phyloP scores from a whole-genome alignment of 2,888 invertebrate species.

The Lutraria lutraria region DNA sequence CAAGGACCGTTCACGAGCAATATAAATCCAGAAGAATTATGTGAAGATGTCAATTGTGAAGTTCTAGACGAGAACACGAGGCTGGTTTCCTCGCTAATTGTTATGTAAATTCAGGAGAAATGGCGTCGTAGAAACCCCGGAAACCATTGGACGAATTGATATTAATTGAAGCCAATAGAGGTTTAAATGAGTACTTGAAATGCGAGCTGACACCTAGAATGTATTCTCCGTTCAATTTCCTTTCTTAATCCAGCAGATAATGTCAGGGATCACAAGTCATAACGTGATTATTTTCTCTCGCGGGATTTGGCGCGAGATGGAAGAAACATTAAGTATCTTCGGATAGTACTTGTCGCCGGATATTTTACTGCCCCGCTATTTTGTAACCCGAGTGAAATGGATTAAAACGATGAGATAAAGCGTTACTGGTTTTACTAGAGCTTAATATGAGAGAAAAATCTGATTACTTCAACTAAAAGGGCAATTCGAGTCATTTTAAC shows the following conservation, averaged over 20 bases:
- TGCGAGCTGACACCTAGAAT: neutral
- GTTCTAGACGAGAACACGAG: neutral
- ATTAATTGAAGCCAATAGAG: conserved; percentile 24
- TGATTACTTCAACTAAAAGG: neutral
- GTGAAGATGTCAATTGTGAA: neutral
- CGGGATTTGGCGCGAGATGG: neutral
- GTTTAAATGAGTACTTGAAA: conserved; percentile 31
- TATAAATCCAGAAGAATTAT: conserved; percentile 11
- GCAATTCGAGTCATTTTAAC: neutral
- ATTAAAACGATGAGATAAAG: neutral
- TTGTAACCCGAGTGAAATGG: neutral
- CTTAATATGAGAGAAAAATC: no score
- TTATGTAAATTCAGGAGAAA: neutral
- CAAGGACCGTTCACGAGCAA: neutral
- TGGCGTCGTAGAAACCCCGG: neutral
- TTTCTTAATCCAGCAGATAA: conserved; percentile 25
- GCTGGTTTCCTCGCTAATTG: conserved; percentile 8
- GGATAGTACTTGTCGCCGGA: conserved; percentile 13
- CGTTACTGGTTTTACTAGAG: neutral
- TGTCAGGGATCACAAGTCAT: conserved; percentile 17
- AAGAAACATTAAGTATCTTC: conserved; percentile 22
- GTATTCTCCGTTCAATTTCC: conserved; percentile 16
- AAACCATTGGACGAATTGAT: neutral
- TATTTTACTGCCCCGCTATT: neutral
- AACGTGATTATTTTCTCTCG: neutral